Conservation (phyloP, 2,113 vertebrate genomes). For the Serinus canaria region DNA sequence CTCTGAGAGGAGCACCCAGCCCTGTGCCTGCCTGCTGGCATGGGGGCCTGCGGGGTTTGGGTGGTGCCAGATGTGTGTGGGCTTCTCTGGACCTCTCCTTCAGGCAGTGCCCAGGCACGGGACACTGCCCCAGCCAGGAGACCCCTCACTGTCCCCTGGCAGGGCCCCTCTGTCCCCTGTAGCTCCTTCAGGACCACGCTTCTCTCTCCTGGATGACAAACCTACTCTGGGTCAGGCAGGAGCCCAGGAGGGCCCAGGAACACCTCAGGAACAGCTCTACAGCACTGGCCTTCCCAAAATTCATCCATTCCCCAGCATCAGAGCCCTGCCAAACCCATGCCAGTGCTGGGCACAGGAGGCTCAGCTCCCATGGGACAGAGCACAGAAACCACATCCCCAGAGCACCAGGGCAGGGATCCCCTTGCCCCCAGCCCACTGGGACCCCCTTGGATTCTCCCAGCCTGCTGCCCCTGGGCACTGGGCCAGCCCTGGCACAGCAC, state of each 20-base stretch:
- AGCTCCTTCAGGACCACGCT: background rate
- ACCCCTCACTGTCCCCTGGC: background rate
- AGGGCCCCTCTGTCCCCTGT: background rate
- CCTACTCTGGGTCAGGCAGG: background rate
- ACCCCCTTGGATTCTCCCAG: background rate
- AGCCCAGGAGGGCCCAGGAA: background rate
- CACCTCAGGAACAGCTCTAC: background rate
- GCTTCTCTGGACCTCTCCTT: background rate
- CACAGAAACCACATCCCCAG: background rate
- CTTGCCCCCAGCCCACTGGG: rapidly evolving
- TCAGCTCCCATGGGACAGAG: background rate
- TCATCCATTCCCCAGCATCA: background rate
- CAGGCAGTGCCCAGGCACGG: too few species aligned
- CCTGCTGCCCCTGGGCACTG: background rate
- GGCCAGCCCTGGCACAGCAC: background rate
- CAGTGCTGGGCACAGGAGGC: rapidly evolving
- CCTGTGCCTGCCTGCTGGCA: background rate
- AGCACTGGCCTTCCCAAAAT: background rate
- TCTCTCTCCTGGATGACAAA: background rate
- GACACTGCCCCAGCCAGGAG: background rate
- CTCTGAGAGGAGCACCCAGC: rapidly evolving
- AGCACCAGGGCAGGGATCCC: background rate
- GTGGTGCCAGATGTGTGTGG: background rate
- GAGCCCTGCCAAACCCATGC: background rate
- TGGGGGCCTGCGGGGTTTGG: background rate